A percentile compares a stretch with the other conserved stretches of the same genome.
phyloP scores from a whole-genome alignment of 2,113 vertebrate species.

The Apodemus speciosus region DNA sequence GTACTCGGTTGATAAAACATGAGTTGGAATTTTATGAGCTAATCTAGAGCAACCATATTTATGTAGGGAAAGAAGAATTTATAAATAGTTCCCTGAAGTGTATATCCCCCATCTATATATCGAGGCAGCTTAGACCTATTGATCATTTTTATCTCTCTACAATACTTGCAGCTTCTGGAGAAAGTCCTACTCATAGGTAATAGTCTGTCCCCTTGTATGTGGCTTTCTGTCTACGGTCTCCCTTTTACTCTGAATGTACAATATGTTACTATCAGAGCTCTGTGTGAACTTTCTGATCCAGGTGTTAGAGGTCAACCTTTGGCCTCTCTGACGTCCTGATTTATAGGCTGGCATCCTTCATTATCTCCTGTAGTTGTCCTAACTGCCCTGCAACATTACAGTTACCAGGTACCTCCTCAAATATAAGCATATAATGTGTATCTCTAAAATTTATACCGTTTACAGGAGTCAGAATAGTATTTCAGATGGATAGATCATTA shows the following conservation, averaged over 20 bases:
- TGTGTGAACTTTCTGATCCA: not conserved
- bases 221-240: not conserved
- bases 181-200: not conserved
- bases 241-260: not conserved
- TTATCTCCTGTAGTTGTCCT: not conserved
- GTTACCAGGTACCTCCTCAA: slow-evolving; percentile 31
- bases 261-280: not conserved
- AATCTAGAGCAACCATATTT: slow-evolving; percentile 1
- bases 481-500: slow-evolving; percentile 73
- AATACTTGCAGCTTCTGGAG: slow-evolving; percentile 7
- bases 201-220: not conserved
- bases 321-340: not conserved
- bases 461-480: slow-evolving; percentile 56
- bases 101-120: not conserved
- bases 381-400: not conserved
- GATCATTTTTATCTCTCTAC: slow-evolving; percentile 36
- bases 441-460: slow-evolving; percentile 52
- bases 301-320: not conserved
- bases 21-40: slow-evolving; percentile 38
- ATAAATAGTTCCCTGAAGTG: slow-evolving; percentile 33
- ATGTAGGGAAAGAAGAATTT: slow-evolving; percentile 7
- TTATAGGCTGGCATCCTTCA: not conserved
- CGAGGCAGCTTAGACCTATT: not conserved
- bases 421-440: slow-evolving; percentile 29
- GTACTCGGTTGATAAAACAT: not conserved